phyloP scores from a whole-genome alignment of 2,888 invertebrate genomes.

The Pollenia amentaria region DNA sequence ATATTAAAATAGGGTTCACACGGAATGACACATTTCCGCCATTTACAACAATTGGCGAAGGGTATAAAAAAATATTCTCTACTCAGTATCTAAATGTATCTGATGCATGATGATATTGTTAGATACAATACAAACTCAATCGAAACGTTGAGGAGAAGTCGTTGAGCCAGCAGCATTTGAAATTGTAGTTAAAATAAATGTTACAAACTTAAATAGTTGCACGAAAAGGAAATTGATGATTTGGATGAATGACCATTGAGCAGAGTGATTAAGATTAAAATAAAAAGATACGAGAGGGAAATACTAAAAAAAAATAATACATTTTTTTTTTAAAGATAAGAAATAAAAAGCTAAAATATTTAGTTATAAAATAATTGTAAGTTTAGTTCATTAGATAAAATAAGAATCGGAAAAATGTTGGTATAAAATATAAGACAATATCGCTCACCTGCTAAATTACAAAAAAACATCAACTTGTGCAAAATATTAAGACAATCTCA shows the following conservation, averaged over 20 bases:
- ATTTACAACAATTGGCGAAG: too few species aligned
- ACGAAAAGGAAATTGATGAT: constrained; percentile 82
- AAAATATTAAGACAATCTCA: too few species aligned
- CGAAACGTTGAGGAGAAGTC: not conserved
- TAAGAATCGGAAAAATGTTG: too few species aligned
- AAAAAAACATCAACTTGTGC: too few species aligned
- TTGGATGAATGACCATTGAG: constrained; percentile 83
- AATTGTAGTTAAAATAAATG: constrained; percentile 33
- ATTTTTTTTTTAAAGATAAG: not conserved
- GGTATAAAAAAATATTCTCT: not conserved
- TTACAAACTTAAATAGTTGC: constrained; percentile 63
- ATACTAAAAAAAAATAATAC: not conserved
- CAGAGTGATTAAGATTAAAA: constrained; percentile 83
- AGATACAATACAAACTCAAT: constrained; percentile 20
- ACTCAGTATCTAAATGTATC: constrained; percentile 64
- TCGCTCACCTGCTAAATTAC: too few species aligned
- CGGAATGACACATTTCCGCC: too few species aligned
- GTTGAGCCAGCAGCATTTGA: constrained; percentile 33
- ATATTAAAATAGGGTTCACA: too few species aligned
- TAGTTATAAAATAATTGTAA: not conserved
- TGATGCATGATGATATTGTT: constrained; percentile 64
- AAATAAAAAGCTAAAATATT: not conserved
- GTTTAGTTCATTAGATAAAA: too few species aligned
- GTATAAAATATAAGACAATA: too few species aligned
- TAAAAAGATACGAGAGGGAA: constrained; percentile 78